These are phyloP conservation scores for Craniophora ligustri DNA, from an alignment of 2,888 invertebrate genomes.

Conservation along the genomic window DNA sequence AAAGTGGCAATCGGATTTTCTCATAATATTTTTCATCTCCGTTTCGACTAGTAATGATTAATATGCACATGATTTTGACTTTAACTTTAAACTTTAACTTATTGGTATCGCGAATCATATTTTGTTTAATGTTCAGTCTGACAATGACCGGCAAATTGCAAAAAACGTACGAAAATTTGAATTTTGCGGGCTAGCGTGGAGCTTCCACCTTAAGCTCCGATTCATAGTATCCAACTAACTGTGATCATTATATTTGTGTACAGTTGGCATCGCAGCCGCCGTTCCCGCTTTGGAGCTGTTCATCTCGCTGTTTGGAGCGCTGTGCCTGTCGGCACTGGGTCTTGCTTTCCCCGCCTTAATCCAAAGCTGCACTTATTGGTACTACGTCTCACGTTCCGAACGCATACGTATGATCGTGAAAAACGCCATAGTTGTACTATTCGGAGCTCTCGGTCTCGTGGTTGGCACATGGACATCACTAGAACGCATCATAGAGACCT, in stretches of 20 bases:
- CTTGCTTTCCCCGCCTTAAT: constrained; percentile 97
- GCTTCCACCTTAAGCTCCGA: no score
- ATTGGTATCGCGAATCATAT: no score
- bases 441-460: constrained; percentile 91
- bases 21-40: no score
- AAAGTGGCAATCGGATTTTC: no score
- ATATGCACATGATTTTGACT: no score
- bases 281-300: constrained; percentile 95
- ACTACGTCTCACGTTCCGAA: constrained; percentile 87
- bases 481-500: constrained; percentile 89
- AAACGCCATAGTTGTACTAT: constrained; percentile 90
- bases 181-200: no score
- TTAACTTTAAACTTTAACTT: neutral
- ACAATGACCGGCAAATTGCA: no score
- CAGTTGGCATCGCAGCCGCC: constrained; percentile 95
- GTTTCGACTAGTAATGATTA: no score
- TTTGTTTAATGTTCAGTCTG: no score
- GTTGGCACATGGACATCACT: constrained; percentile 92
- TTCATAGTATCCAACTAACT: constrained; percentile 2
- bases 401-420: constrained; percentile 89
- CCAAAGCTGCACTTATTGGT: constrained; percentile 95
- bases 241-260: constrained; percentile 59
- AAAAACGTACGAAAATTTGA: no score
- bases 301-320: constrained; percentile 95
- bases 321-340: constrained; percentile 96